phyloP scores from a whole-genome alignment of 2,113 vertebrate genomes.

The Polypterus bichir region DNA sequence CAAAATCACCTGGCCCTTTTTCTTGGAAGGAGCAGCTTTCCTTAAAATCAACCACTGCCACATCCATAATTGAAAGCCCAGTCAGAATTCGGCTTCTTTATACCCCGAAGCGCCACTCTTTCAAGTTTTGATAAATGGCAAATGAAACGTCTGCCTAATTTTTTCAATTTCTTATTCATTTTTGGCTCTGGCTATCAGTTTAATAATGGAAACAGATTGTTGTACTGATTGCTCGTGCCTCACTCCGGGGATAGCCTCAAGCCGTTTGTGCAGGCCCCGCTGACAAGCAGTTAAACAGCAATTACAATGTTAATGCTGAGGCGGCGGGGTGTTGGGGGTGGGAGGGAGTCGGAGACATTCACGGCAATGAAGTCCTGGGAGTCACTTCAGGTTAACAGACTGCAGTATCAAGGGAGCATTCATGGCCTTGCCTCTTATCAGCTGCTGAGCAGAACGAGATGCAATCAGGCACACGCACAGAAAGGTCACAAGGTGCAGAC shows the following conservation, averaged over 20 bases:
- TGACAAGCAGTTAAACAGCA: slow-evolving; percentile 68
- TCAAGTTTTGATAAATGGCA: too few species aligned
- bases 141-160: background rate
- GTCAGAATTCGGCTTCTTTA: too few species aligned
- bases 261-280: slow-evolving; percentile 30
- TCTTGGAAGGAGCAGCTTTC: too few species aligned
- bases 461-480: background rate
- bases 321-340: slow-evolving; percentile 29
- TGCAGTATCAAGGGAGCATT: slow-evolving; percentile 46
- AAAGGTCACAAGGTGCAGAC: background rate
- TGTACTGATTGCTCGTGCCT: slow-evolving; percentile 37
- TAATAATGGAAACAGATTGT: slow-evolving; percentile 54
- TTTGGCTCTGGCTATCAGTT: slow-evolving; percentile 29
- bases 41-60: too few species aligned
- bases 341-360: slow-evolving; percentile 22
- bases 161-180: slow-evolving; percentile 18
- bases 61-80: too few species aligned
- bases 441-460: slow-evolving; percentile 29
- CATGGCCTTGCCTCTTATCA: slow-evolving; percentile 33
- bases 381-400: slow-evolving; percentile 56
- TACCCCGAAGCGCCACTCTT: too few species aligned
- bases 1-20: too few species aligned
- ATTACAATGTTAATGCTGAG: slow-evolving; percentile 91
- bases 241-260: slow-evolving; percentile 32
- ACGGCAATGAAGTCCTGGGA: slow-evolving; percentile 35